Conservation (phyloP, 2,113 vertebrate species). For the Gallinago jamesoni region DNA sequence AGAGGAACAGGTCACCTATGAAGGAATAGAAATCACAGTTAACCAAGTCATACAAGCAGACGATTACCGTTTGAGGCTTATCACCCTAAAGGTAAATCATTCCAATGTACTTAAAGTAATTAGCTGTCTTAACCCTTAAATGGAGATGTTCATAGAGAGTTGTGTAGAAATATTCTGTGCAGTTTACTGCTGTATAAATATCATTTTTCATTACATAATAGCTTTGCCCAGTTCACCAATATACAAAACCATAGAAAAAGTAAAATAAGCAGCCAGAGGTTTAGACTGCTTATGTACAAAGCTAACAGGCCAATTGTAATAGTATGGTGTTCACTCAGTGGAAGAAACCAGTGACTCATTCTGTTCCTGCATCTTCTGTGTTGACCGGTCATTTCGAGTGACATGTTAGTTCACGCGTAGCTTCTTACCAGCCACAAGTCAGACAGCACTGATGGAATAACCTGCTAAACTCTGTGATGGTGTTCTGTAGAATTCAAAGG, state of each 20-base stretch:
- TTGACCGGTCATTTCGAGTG: background rate
- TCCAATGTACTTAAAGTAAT: background rate
- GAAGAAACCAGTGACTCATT: constrained; percentile 13
- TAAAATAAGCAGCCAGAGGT: background rate
- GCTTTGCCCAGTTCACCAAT: background rate
- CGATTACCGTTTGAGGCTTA: constrained; percentile 94
- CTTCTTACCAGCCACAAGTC: background rate
- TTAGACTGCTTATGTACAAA: background rate
- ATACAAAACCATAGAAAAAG: background rate
- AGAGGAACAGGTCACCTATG: constrained; percentile 87
- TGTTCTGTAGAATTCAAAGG: background rate
- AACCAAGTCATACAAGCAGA: constrained; percentile 89
- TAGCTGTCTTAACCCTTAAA: background rate
- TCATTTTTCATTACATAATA: background rate
- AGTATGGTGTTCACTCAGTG: background rate
- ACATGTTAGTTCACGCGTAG: background rate
- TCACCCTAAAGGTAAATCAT: constrained; percentile 89
- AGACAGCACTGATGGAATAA: background rate
- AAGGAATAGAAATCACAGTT: constrained; percentile 90
- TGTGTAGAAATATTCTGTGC: background rate
- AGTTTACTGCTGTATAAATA: background rate
- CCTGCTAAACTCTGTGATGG: background rate
- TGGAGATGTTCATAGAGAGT: background rate
- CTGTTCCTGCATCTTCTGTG: background rate
- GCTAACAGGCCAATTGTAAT: background rate